Evolutionary conservation across 2,888 invertebrate species (phyloP), one percentile per base, ranked within the genome.

Genomic region (Herminia tarsipennalis): DNA sequence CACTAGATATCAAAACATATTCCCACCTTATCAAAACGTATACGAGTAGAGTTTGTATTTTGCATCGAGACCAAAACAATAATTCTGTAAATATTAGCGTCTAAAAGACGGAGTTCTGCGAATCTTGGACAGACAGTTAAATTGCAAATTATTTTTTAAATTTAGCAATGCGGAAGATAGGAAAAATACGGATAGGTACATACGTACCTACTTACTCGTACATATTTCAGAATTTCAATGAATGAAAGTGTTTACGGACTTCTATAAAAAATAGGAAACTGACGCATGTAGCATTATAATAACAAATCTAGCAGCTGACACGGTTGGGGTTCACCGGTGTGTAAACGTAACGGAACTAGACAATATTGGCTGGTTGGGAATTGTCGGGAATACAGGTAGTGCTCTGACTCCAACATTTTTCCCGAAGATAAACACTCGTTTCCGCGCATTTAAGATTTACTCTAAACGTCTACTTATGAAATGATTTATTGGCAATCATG

Each of bases 401-500:
- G 35, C 25, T 16, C 13, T 12, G 27, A 40, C 9, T 36, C 34
- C 40, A 29, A 30, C 32, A 20, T 29, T 41, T 51, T 49, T 57
- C 38, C 33, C 34, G 36, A 57, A 56, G 38, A 39, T 42, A 44
- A 59, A 55, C 56, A 53, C 10, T 44, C 20, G 52, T 56, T 53
- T 49, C 47, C 42, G 17, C 18, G 25, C 34, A 47, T 36, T 50
- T 53, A 39, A 24, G 28, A 50, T 45, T 47, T 52, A 45, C 38
- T 13, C 2, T 14, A 8, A 9, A 35, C 16, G 33, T 44, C 29
- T 46, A 44, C 34, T 22, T 51, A 53, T 36, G 18, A 53, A 52
- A 60, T 51, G 48, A 60, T 62, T 52, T 62, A 53, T 55, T 55
- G 28, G 48, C 48, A 54, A 36, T 57, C 44, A 38, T 49, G 47